Base-by-base conservation (phyloP, 1,140 invertebrate species). In the Drosophila sp. region DNA sequence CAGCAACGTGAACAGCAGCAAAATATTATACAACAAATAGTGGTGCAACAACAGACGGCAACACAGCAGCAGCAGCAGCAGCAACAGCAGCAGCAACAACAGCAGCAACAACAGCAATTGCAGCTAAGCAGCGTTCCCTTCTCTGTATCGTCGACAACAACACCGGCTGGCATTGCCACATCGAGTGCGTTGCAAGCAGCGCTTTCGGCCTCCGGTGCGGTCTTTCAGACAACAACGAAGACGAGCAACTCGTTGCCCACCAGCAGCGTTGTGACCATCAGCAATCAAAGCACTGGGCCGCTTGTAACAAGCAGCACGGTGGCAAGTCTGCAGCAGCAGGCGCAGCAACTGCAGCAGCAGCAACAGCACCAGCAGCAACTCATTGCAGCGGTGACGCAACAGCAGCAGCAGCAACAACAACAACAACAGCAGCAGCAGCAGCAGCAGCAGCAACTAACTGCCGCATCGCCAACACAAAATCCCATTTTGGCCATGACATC, bases 71-170 rank as follows among this genome's bases (percentile, higher is more conserved):
- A 84, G 25, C 82, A 80, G 67, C 74, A 90, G 32, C 92, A 83
- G 57, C 90, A 90, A 13, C 90, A 92, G 16, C 91, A 72, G 46
- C 71, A 74, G 46, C 76, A 72, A n/a, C 74, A 91, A 7, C 75
- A 59, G 40, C 36, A 34, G 25, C 13, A 18, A 9, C 79, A 71
- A 13, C 80, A 66, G 50, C 76, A 57, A 8, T 16, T 87, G 38
- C 81, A 84, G 38, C 59, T 86, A 0, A 81, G 57, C 7, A 78
- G 59, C 59, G 74, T 93, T 61, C 89, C 92, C 76, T 80, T 92
- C 76, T 93, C 92, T 38, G 79, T 94, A 83, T 87, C 92, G 76
- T 82, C 92, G 58, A 70, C 93, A 87, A 72, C 93, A 91, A 87
- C 93, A 76, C 78, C 93, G 76, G 92, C 78, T 2, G 89, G 80